Evolutionary conservation across 2,113 vertebrate species (phyloP).

Genomic region (Struthio camelus): DNA sequence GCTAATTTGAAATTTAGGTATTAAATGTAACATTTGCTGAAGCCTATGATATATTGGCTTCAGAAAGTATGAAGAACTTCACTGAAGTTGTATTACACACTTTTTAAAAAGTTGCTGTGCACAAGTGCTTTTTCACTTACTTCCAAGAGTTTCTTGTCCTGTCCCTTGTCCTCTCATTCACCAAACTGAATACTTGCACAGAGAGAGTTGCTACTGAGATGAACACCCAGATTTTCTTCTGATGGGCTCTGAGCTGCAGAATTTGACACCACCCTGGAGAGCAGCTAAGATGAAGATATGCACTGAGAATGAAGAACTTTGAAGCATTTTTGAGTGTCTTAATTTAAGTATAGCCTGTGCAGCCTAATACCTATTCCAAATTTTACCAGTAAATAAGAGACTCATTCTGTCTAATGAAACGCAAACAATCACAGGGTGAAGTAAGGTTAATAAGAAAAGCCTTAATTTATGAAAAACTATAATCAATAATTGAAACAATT

Average conservation of each 20-base stretch:
- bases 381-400: not conserved
- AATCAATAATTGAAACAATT: not conserved
- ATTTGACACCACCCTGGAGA: too few species aligned
- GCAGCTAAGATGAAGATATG: not conserved
- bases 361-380: not conserved
- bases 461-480: not conserved
- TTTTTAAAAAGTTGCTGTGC: not conserved
- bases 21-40: constrained; percentile 42
- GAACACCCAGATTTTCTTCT: not conserved
- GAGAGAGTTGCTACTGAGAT: not conserved
- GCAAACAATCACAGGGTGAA: constrained; percentile 20
- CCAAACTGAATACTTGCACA: not conserved
- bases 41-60: not conserved
- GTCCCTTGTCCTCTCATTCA: not conserved
- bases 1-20: constrained; percentile 18
- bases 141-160: not conserved
- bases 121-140: not conserved
- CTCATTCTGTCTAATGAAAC: not conserved
- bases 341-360: not conserved
- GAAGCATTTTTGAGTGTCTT: not conserved
- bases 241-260: not conserved
- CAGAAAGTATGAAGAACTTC: constrained; percentile 14
- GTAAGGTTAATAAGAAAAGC: not conserved
- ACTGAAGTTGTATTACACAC: not conserved
- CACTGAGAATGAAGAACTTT: not conserved